Conservation (phyloP, 2,113 vertebrate genomes). For the Heterocephalus glaber region DNA sequence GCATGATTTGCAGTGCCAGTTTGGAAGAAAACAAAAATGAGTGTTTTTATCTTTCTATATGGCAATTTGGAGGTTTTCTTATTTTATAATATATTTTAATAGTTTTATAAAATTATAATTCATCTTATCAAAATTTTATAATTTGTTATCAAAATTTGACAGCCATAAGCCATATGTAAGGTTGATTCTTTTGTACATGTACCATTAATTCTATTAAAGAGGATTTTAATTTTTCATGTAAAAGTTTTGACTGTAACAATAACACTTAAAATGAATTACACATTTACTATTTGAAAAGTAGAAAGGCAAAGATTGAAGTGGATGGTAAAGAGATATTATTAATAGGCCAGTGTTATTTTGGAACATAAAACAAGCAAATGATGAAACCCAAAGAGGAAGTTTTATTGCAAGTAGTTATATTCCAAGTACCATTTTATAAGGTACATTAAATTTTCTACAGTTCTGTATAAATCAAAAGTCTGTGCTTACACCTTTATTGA, state of each 20-base stretch:
- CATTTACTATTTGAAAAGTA: not conserved
- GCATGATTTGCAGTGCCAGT: not conserved
- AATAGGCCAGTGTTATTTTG: conserved; percentile 67
- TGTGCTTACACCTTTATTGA: conserved; percentile 68
- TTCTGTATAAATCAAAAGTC: conserved; percentile 75
- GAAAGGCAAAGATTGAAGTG: conserved; percentile 6
- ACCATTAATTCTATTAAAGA: not conserved
- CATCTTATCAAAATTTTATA: not conserved
- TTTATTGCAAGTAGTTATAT: conserved; percentile 77
- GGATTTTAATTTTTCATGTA: not conserved
- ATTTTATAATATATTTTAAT: not conserved
- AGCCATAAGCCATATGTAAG: not conserved
- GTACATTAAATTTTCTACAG: conserved; percentile 78
- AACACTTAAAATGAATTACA: not conserved
- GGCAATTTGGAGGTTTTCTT: not conserved
- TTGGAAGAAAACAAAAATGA: not conserved
- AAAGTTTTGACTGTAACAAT: conserved; percentile 22
- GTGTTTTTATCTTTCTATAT: not conserved
- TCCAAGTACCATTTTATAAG: conserved; percentile 76
- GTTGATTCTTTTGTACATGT: not conserved
- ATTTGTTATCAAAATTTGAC: conserved; percentile 3
- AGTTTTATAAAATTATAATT: conserved; percentile 16
- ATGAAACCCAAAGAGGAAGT: conserved; percentile 74
- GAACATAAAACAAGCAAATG: conserved; percentile 79
- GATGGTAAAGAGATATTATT: conserved; percentile 69